These are phyloP conservation scores for Phalloptychus januarius DNA, from an alignment of 2,797 vertebrate species.

Conservation along the genomic window DNA sequence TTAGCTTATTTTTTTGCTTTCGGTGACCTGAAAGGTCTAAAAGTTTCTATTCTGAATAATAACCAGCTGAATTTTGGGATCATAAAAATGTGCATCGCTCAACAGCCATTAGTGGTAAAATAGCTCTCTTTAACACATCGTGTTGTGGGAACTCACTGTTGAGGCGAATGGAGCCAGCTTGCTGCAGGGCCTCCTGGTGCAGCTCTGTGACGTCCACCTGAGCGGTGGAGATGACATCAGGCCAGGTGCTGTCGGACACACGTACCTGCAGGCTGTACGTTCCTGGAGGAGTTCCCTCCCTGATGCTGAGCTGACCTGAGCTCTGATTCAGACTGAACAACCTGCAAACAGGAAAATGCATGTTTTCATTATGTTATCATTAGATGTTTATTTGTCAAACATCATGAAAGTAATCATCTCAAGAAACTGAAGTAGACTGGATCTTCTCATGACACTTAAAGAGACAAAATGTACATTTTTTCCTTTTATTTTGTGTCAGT, in stretches of 20 bases:
- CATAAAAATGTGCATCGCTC: neutral
- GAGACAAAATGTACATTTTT: neutral
- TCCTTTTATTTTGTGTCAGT: neutral
- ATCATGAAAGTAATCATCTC: neutral
- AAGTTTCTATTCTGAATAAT: slow-evolving; percentile 6
- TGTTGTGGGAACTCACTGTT: slow-evolving; percentile 78
- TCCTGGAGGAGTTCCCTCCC: slow-evolving; percentile 82
- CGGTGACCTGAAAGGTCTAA: slow-evolving; percentile 15
- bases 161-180: slow-evolving; percentile 84
- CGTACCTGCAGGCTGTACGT: slow-evolving; percentile 84
- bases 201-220: slow-evolving; percentile 84
- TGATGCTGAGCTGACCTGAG: slow-evolving; percentile 86
- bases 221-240: slow-evolving; percentile 86
- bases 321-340: slow-evolving; percentile 86
- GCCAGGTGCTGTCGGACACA: slow-evolving; percentile 88
- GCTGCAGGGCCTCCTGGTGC: slow-evolving; percentile 79
- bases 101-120: neutral
- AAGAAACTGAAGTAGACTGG: neutral
- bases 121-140: neutral
- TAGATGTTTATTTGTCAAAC: neutral
- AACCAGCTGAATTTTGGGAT: neutral
- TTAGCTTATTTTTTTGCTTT: neutral
- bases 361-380: neutral
- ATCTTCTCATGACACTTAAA: neutral
- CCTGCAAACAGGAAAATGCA: slow-evolving; percentile 65